Percentiles rank a stretch among this genome's conserved stretches.
These are phyloP conservation scores for Ectropis crepuscularia DNA, from an alignment of 2,888 invertebrate genomes.

Conservation along the genomic window DNA sequence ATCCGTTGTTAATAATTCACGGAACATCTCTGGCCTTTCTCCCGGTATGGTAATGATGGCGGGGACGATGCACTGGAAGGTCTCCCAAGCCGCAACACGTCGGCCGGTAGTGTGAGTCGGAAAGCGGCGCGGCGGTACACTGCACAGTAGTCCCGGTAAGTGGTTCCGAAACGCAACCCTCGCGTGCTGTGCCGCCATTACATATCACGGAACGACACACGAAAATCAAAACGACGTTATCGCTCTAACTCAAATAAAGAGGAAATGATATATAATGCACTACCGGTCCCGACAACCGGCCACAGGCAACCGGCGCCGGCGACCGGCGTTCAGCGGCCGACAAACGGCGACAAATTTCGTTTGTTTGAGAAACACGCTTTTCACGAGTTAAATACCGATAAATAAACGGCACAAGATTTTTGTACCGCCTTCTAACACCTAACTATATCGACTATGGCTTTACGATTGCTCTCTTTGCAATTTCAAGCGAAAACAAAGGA, in stretches of 20 bases:
- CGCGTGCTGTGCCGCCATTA: constrained; percentile 21
- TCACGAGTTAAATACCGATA: not conserved
- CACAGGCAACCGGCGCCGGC: constrained; percentile 4
- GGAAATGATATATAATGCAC: constrained; percentile 36
- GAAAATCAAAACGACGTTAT: constrained; percentile 38
- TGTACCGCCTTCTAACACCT: too few species aligned
- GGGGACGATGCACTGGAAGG: constrained; percentile 5
- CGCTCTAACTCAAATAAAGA: constrained; percentile 29
- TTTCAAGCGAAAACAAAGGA: too few species aligned
- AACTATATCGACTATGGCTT: too few species aligned
- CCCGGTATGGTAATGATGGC: constrained; percentile 18
- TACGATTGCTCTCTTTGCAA: too few species aligned
- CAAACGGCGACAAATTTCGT: not conserved
- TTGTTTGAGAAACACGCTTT: not conserved
- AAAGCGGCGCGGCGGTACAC: constrained; percentile 1
- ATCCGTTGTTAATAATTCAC: constrained; percentile 16
- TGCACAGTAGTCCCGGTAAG: constrained; percentile 9
- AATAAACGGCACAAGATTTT: too few species aligned
- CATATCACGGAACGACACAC: constrained; percentile 35
- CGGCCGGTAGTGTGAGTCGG: constrained; percentile 23
- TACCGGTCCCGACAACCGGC: constrained; percentile 18
- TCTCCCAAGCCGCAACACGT: constrained; percentile 23
- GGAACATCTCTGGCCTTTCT: constrained; percentile 6
- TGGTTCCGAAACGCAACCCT: constrained; percentile 17
- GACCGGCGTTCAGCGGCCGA: not conserved